phyloP scores from a whole-genome alignment of 2,888 invertebrate species.

The Dynastes grantii region DNA sequence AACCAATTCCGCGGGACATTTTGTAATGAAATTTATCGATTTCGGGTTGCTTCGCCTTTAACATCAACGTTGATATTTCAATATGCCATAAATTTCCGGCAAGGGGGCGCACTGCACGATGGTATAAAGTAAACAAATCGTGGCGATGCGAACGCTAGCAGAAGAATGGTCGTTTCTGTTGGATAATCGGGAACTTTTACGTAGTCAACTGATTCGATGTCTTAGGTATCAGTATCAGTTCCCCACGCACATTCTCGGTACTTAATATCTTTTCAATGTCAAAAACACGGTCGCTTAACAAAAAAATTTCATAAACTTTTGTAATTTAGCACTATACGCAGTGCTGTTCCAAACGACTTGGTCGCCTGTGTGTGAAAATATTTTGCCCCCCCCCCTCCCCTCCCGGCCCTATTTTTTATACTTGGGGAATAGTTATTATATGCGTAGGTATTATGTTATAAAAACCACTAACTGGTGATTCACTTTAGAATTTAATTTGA shows the following conservation, averaged over 20 bases:
- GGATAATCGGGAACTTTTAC: constrained; percentile 29
- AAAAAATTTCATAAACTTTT: too few species aligned
- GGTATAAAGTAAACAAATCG: constrained; percentile 40
- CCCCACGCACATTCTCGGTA: neutral
- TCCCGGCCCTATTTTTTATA: too few species aligned
- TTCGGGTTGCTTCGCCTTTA: constrained; percentile 31
- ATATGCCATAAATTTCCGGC: constrained; percentile 29
- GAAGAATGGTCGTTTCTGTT: neutral
- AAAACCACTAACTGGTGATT: too few species aligned
- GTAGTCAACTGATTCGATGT: constrained; percentile 25
- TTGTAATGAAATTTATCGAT: constrained; percentile 46
- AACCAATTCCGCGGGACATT: constrained; percentile 26
- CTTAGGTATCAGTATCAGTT: neutral
- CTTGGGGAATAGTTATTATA: too few species aligned
- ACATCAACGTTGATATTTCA: constrained; percentile 9
- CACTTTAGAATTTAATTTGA: too few species aligned
- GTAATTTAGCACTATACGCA: too few species aligned
- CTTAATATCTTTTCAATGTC: neutral
- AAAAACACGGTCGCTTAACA: too few species aligned
- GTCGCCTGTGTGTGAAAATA: too few species aligned
- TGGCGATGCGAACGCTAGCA: neutral
- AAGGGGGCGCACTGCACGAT: constrained; percentile 24
- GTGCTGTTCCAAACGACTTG: too few species aligned
- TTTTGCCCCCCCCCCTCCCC: too few species aligned
- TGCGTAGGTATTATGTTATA: too few species aligned